Evolutionary conservation across 2,113 vertebrate species (phyloP), one percentile per base, ranked within the genome.

Genomic region (Apodemus sylvaticus): DNA sequence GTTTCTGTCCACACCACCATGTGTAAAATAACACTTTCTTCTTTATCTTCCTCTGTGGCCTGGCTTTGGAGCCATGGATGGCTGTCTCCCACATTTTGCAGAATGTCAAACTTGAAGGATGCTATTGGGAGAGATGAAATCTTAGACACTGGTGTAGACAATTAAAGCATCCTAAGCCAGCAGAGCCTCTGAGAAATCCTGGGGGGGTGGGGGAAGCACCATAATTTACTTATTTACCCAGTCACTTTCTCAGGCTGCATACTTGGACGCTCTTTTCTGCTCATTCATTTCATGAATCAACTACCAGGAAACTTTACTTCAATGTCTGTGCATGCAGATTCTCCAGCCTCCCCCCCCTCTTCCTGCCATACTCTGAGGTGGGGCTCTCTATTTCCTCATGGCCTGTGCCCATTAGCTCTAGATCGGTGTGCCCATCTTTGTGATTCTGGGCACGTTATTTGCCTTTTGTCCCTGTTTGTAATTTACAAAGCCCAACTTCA

Each of bases 401-500:
- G 1, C 34, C 7, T 0, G 7, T 1, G 3, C 8, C 29, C 68
- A 2, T 0, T 0, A 0, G 4, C 58, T 55, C 60, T 36, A 42
- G 29, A 11, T 48, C 26, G 7, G 1, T 22, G 24, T 20, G 12
- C 13, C 19, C 26, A 0, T 55, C 39, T 45, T 26, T 58, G 39
- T 48, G 39, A 48, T 19, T 55, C 34, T 31, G 34, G 11, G 5
- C 45, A 74, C n/a, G 34, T 55, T 31, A 55, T 7, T 78, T 2
- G 20, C 26, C 19, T 22, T 60, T 39, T 79, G 86, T 45, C 51
- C 36, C 9, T 86, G 16, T 45, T 62, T 91, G 7, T 48, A 17
- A 89, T 39, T 68, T 89, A 64, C 0, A 64, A 89, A 90, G 78
- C 26, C 24, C 77, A 74, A 64, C 19, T 42, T 73, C 60, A 70